Percentiles rank a stretch among this genome's conserved stretches.
phyloP scores from a whole-genome alignment of 2,797 vertebrate genomes.

The Cossypha caffra region DNA sequence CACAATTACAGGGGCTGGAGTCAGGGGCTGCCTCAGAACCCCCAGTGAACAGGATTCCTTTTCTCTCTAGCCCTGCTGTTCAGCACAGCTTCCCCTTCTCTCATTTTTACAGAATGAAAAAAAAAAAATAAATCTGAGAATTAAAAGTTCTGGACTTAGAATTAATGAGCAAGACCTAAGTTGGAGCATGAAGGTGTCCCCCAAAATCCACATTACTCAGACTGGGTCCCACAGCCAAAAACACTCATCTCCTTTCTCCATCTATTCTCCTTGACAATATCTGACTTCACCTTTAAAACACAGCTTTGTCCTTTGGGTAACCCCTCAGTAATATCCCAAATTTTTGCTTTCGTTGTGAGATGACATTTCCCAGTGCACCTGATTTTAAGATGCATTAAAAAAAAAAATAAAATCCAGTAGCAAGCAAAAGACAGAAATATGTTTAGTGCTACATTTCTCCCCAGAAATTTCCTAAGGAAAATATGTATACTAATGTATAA shows the following conservation, averaged over 20 bases:
- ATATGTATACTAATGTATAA: neutral
- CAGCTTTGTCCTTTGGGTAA: neutral
- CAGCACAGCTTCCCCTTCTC: neutral
- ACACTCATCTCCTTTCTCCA: neutral
- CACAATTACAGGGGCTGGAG: neutral
- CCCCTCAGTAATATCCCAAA: neutral
- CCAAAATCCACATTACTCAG: neutral
- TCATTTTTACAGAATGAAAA: neutral
- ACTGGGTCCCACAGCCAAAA: neutral
- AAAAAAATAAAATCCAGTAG: neutral
- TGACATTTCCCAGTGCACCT: neutral
- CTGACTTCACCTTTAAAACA: neutral
- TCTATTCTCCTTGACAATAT: neutral
- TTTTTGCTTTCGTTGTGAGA: neutral
- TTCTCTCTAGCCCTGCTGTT: neutral
- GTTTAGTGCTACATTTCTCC: neutral
- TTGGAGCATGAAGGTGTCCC: accelerated
- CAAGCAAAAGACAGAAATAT: neutral
- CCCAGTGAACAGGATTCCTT: neutral
- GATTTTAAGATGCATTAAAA: neutral
- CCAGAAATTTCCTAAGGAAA: neutral
- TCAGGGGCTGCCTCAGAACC: neutral
- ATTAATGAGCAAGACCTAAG: neutral
- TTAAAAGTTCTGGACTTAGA: neutral
- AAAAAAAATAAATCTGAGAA: neutral